These are phyloP conservation scores for Microcebus tavaratra DNA, from an alignment of 2,113 vertebrate genomes.

Conservation along the genomic window DNA sequence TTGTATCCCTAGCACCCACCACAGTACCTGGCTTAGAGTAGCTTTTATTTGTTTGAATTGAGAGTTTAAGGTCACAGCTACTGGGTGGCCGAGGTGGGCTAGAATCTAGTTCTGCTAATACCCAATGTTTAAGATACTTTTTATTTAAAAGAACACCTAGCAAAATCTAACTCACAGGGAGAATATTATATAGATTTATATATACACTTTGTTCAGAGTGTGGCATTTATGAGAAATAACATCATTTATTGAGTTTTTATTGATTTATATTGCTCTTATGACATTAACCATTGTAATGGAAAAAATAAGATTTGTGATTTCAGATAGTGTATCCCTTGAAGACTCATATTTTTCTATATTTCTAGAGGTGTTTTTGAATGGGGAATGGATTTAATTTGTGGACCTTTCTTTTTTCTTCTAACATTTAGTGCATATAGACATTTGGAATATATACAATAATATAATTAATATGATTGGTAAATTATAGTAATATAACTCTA, in stretches of 20 bases:
- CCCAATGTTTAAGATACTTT: neutral
- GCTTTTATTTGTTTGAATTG: conserved; percentile 49
- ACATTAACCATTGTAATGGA: conserved; percentile 11
- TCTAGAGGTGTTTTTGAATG: neutral
- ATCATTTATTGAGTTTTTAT: conserved; percentile 4
- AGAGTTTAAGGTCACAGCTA: conserved; percentile 13
- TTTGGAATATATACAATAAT: conserved; percentile 8
- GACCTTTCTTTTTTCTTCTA: neutral
- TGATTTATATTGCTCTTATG: conserved; percentile 7
- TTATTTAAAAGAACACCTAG: neutral
- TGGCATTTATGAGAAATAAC: neutral
- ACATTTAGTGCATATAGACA: neutral
- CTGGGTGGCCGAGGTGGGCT: neutral
- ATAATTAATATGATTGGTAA: neutral
- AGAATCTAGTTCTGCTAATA: conserved; percentile 10
- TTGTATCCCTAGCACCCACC: conserved; percentile 53
- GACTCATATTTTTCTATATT: conserved; percentile 28
- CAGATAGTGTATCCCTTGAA: neutral
- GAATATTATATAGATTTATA: neutral
- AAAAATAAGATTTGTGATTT: conserved; percentile 46
- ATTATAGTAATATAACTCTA: neutral
- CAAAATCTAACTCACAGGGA: neutral
- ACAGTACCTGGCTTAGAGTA: conserved; percentile 1
- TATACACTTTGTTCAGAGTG: neutral
- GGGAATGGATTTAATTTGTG: neutral